A percentile compares a stretch with the other conserved stretches of the same genome.
These are phyloP conservation scores for Hyphantria cunea DNA, from an alignment of 1,140 invertebrate genomes.

Conservation along the genomic window DNA sequence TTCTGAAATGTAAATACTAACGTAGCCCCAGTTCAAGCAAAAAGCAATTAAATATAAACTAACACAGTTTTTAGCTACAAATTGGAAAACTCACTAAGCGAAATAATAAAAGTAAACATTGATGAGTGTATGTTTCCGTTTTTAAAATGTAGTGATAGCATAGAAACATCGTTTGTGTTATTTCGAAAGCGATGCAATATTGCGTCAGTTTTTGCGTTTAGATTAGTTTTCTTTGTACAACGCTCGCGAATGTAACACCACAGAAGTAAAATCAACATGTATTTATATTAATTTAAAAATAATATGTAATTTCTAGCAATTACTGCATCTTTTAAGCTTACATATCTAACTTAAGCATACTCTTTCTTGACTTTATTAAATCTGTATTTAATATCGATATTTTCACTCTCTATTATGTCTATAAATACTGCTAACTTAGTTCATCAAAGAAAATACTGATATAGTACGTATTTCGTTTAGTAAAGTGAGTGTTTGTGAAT, in stretches of 20 bases:
- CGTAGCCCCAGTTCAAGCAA: not conserved
- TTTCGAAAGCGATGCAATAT: conserved; percentile 29
- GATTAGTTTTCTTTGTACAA: conserved; percentile 46
- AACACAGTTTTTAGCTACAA: conserved; percentile 1
- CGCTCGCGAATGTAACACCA: conserved; percentile 42
- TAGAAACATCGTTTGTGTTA: conserved; percentile 17
- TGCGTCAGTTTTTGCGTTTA: conserved; percentile 37
- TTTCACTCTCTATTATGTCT: too few relatives aligned
- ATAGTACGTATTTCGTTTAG: too few relatives aligned
- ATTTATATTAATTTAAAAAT: too few relatives aligned
- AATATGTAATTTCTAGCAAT: too few relatives aligned
- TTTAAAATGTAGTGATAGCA: not conserved
- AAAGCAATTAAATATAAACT: not conserved
- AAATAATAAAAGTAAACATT: not conserved
- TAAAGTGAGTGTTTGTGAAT: too few relatives aligned
- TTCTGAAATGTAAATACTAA: conserved; percentile 2
- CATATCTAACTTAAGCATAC: too few relatives aligned
- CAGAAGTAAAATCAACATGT: not conserved
- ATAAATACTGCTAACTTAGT: too few relatives aligned
- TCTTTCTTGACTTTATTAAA: too few relatives aligned
- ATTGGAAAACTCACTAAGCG: not conserved
- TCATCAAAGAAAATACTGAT: too few relatives aligned
- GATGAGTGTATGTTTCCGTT: not conserved
- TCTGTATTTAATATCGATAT: too few relatives aligned
- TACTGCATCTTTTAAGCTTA: too few relatives aligned